A percentile compares a stretch with the other conserved stretches of the same genome.
Conservation (phyloP, 2,113 vertebrate genomes). For the Heteronetta atricapilla region DNA sequence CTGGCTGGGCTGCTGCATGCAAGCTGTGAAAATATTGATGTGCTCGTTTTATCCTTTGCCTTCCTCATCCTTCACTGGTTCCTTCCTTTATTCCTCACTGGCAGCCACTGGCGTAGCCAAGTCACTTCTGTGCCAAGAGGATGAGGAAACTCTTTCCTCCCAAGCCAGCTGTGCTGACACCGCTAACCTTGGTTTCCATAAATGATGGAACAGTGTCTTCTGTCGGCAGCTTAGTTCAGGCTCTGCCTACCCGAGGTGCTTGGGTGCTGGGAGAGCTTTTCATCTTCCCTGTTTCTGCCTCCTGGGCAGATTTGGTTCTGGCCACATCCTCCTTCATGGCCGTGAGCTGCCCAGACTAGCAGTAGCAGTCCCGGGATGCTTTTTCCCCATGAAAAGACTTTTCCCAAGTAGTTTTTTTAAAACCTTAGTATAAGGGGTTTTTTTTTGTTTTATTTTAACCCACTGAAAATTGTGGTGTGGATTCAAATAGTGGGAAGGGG, state of each 20-base stretch:
- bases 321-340: rapidly evolving
- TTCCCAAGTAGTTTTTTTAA: no score
- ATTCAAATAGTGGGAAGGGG: not conserved
- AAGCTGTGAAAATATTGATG: slow-evolving; percentile 24
- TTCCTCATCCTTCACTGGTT: not conserved
- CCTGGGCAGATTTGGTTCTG: not conserved
- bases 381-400: not conserved
- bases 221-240: not conserved
- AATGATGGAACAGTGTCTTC: slow-evolving; percentile 38
- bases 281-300: not conserved
- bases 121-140: not conserved
- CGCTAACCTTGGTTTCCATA: not conserved
- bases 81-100: slow-evolving; percentile 11
- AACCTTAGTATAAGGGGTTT: not conserved
- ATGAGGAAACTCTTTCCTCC: not conserved
- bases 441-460: not conserved
- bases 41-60: slow-evolving; percentile 12
- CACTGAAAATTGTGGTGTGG: not conserved
- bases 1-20: not conserved
- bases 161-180: not conserved
- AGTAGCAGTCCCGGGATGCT: not conserved
- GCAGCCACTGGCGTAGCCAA: not conserved
- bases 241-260: not conserved
- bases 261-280: not conserved
- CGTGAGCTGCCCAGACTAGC: not conserved